A percentile compares a stretch with the other conserved stretches of the same genome.
phyloP scores from a whole-genome alignment of 2,888 invertebrate genomes.

The Chrysomela aeneicollis region DNA sequence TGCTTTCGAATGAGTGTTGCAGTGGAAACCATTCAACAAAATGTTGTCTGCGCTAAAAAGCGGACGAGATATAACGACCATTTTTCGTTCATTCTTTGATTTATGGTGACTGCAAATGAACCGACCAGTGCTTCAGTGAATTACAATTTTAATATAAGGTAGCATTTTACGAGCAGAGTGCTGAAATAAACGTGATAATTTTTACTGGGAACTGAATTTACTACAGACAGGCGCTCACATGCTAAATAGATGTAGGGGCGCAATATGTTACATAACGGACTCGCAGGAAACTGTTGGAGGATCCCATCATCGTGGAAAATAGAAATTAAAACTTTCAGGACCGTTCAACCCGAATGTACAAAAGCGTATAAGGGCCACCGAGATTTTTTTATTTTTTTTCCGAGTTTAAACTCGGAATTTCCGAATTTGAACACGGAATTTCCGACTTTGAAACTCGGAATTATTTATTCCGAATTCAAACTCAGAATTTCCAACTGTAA shows the following conservation, averaged over 20 bases:
- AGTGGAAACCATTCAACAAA: no score
- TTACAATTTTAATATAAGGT: conserved; percentile 35
- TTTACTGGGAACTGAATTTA: conserved; percentile 40
- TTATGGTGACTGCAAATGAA: conserved; percentile 21
- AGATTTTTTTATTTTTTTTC: no score
- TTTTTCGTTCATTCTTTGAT: conserved; percentile 15
- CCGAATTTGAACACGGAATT: no score
- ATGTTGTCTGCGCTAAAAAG: neutral
- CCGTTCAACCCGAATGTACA: no score
- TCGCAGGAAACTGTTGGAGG: neutral
- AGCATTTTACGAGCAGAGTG: conserved; percentile 29
- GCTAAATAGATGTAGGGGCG: conserved; percentile 5
- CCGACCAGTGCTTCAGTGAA: conserved; percentile 21
- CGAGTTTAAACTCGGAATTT: no score
- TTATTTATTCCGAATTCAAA: no score
- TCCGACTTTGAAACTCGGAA: no score
- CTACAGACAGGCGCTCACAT: conserved; percentile 29
- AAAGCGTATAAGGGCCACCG: no score
- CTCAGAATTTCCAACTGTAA: no score
- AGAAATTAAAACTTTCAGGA: no score
- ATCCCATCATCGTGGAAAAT: neutral
- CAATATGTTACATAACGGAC: conserved; percentile 11
- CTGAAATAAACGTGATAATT: conserved; percentile 38
- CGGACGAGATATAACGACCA: conserved; percentile 5
- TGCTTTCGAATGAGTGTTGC: neutral